Percentiles rank a stretch among this genome's conserved stretches.
phyloP scores from a whole-genome alignment of 1,140 invertebrate species.

The Heliconius eleuchia region DNA sequence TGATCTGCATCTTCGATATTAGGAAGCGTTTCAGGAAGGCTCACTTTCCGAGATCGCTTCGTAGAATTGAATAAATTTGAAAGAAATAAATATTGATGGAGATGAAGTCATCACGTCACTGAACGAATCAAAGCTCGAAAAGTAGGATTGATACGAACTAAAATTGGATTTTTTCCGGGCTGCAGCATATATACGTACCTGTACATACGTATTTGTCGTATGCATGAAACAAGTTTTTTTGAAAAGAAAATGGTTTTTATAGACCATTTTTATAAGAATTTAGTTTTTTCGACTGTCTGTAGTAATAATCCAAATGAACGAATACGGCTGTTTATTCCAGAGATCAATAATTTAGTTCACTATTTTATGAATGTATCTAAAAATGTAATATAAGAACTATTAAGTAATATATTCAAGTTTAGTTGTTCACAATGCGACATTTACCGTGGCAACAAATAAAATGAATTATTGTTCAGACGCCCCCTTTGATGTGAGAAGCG shows the following conservation, averaged over 20 bases:
- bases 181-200: neutral
- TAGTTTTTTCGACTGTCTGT: neutral
- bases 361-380: too few species aligned
- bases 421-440: constrained; percentile 30
- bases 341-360: neutral
- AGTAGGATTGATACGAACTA: constrained; percentile 12
- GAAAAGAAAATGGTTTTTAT: neutral
- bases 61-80: constrained; percentile 75
- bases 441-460: constrained; percentile 35
- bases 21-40: constrained; percentile 50
- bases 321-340: neutral
- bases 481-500: constrained; percentile 53
- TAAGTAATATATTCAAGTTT: neutral
- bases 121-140: constrained; percentile 15
- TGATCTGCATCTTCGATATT: constrained; percentile 18
- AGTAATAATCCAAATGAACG: neutral
- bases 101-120: constrained; percentile 12
- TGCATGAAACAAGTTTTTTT: neutral
- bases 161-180: constrained; percentile 3
- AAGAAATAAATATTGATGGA: constrained; percentile 39
- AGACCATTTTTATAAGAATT: neutral
- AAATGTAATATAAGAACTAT: neutral
- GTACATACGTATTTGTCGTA: neutral
- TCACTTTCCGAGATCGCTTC: constrained; percentile 39
- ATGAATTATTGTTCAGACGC: constrained; percentile 50